Evolutionary conservation across 2,888 invertebrate genomes (phyloP), one percentile per base, ranked within the genome.

Genomic region (Drosophila meridiana): DNA sequence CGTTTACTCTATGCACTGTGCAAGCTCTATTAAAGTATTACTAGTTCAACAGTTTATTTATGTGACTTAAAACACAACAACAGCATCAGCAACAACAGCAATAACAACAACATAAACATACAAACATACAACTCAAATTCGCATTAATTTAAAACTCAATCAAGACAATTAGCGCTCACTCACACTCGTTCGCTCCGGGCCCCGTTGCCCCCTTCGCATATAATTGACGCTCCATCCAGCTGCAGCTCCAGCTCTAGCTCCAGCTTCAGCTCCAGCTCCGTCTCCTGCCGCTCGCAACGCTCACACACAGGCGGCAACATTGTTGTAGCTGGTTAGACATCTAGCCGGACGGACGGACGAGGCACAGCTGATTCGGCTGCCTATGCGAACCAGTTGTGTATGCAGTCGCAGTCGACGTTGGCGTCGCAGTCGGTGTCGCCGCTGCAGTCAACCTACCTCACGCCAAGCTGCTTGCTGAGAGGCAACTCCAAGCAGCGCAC

Each of bases 111-210:
- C 32, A 30, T 7, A 2, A 30, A 55, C 64, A 65, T 75, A 48
- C 30, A 52, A 83, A 72, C 75, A 69, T 80, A 66, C 86, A 90
- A 87, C 80, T 89, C 78, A 77, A 80, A 82, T 80, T 90, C 88
- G 88, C 81, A 78, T 88, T 89, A 89, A 85, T 91, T 91, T 85
- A 89, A 89, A 91, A 89, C 81, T 89, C 90, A 89, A 89, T 88
- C 90, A 87, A 80, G 83, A 75, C 81, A 87, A 89, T 89, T 87
- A 91, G 76, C 80, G 84, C 83, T 66, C 82, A 83, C 87, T 76
- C 87, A 78, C 87, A 76, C 87, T 79, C 75, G 68, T 59, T 68
- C 58, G 63, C 45, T 42, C 0, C 56, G 4, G 14, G 2, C 34
- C 14, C 58, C 48, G 55, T 43, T 42, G n/a, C 55, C 59, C 62